Evolutionary conservation across 1,140 invertebrate species (phyloP), one percentile per base, ranked within the genome.

Genomic region (Drosophila azteca): DNA sequence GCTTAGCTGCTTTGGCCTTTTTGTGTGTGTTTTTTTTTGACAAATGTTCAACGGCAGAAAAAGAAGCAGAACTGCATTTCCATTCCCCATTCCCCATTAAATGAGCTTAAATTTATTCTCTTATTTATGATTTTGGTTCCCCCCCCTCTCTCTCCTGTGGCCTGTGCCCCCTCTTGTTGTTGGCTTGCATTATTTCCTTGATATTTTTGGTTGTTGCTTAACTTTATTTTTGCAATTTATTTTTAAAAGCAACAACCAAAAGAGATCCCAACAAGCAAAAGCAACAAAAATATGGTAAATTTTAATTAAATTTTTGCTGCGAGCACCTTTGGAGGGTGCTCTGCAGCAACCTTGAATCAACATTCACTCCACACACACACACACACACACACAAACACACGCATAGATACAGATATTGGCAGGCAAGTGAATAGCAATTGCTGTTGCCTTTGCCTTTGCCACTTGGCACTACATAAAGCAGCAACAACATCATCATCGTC

Each of bases 241-340:
- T 85, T 87, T 75, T 75, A 87, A 74, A 75, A 46, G 41, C 41
- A 50, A 59, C 39, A 48, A 26, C 1, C n/a, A 48, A 8, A 8
- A 48, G 31, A 53, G 61, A 53, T 17, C 26, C 69, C 49, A 54
- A 39, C 57, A 48, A 63, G 53, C 17, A 24, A 46, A 60, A 58
- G 52, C 87, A 68, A 79, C 70, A 59, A 53, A 87, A 75, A 83
- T 83, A 83, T 78, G 65, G 71, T 65, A 88, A 77, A 79, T 77
- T 83, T 88, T 88, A 83, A 88, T 88, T 88, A 83, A 88, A 88
- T 66, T 79, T 66, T 48, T 77, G 55, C 35, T 57, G 72, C 83
- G 74, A 87, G 58, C 82, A 78, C 51, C 60, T 67, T 60, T 63
- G 68, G 59, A 41, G 46, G 73, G 50, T 53, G 70, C 59, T 79